Evolutionary conservation across 2,888 invertebrate genomes (phyloP).

Genomic region (Eupithecia pulchellata): DNA sequence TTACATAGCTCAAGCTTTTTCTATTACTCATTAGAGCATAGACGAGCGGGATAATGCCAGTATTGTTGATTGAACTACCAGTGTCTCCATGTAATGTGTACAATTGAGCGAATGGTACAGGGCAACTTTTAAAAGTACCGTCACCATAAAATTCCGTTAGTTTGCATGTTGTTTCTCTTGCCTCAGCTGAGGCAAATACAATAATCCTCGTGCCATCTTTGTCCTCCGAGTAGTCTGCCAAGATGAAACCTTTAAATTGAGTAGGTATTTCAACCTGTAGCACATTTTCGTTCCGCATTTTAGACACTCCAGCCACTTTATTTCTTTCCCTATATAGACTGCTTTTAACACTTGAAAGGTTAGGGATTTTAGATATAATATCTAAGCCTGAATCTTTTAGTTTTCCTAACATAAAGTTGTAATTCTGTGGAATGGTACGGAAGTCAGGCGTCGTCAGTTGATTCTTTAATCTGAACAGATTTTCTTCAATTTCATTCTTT

Average conservation of each 20-base stretch:
- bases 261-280: conserved; percentile 8
- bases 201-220: too few relatives aligned
- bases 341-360: conserved; percentile 27
- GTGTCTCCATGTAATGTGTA: conserved; percentile 29
- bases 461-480: conserved; percentile 14
- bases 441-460: not conserved
- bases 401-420: not conserved
- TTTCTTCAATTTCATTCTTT: conserved; percentile 18
- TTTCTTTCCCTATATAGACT: conserved; percentile 23
- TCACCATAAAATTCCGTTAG: too few relatives aligned
- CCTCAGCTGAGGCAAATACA: too few relatives aligned
- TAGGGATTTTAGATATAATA: conserved; percentile 28
- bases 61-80: conserved; percentile 11
- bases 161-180: too few relatives aligned
- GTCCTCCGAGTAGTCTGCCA: too few relatives aligned
- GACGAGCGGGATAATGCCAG: not conserved
- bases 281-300: not conserved
- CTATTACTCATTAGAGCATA: not conserved
- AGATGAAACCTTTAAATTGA: conserved; percentile 27
- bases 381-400: not conserved
- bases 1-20: conserved; percentile 11
- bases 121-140: too few relatives aligned
- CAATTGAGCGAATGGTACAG: conserved; percentile 20
- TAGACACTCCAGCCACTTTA: conserved; percentile 24
- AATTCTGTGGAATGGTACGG: not conserved